A percentile compares a stretch with the other conserved stretches of the same genome.
phyloP scores from a whole-genome alignment of 2,113 vertebrate genomes.

The Nicator chloris region DNA sequence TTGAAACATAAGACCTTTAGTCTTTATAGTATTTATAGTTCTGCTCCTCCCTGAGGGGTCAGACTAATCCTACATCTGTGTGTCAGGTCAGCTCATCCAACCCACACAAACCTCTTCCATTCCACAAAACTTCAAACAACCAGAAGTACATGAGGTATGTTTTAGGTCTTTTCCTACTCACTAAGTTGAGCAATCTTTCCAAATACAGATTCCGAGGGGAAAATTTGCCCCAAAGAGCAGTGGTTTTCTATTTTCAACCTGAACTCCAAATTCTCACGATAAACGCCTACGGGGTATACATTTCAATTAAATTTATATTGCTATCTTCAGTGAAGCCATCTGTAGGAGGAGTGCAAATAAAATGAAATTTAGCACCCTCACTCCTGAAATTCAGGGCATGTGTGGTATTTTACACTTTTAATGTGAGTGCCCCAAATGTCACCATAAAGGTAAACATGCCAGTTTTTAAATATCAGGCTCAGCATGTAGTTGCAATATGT shows the following conservation, averaged over 20 bases:
- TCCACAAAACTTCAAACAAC: not conserved
- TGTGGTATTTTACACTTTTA: slow-evolving; percentile 32
- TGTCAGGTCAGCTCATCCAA: not conserved
- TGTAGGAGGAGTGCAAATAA: slow-evolving; percentile 8
- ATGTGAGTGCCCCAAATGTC: not conserved
- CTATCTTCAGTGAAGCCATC: not conserved
- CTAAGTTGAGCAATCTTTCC: not conserved
- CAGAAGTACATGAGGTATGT: not conserved
- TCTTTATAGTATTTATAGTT: not conserved
- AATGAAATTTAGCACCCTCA: not conserved
- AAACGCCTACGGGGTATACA: not conserved
- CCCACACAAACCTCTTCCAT: not conserved
- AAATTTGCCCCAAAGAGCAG: not conserved
- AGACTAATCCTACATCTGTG: not conserved
- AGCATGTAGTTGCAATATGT: not conserved
- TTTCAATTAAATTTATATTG: not conserved
- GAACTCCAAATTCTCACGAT: not conserved
- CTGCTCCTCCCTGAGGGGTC: not conserved
- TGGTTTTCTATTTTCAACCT: not conserved
- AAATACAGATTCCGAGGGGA: not conserved
- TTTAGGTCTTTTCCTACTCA: not conserved
- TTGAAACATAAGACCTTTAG: not conserved
- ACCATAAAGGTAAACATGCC: not conserved
- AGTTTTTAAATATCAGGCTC: slow-evolving; percentile 8
- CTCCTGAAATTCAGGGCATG: not conserved